phyloP scores from a whole-genome alignment of 2,797 vertebrate genomes.

The Falco berigora region DNA sequence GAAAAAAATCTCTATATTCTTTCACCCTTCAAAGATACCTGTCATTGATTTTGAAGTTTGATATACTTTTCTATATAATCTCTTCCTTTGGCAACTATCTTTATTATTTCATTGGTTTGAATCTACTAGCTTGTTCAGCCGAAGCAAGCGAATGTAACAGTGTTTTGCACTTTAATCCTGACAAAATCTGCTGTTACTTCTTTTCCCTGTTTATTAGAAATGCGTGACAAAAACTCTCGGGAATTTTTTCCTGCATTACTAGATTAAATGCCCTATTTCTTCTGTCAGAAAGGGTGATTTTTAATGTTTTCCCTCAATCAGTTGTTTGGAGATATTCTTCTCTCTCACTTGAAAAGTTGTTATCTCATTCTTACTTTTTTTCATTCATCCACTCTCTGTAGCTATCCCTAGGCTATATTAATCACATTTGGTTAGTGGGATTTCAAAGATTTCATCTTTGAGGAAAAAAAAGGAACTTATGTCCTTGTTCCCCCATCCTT shows the following conservation, averaged over 20 bases:
- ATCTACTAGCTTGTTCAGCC: neutral
- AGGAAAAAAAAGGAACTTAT: neutral
- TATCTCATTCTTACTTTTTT: neutral
- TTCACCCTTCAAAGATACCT: neutral
- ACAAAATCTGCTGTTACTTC: neutral
- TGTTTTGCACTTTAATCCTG: neutral
- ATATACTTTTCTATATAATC: neutral
- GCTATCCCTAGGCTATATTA: neutral
- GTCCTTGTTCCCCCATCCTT: neutral
- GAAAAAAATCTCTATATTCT: neutral
- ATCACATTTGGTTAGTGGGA: neutral
- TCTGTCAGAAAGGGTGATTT: neutral
- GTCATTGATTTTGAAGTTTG: neutral
- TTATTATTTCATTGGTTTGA: neutral
- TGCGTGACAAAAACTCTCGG: neutral
- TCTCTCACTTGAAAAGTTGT: neutral
- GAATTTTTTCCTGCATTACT: neutral
- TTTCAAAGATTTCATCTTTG: neutral
- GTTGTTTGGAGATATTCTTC: neutral
- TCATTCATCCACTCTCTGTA: neutral
- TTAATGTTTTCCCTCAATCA: neutral
- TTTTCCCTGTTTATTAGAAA: neutral
- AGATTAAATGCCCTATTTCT: neutral
- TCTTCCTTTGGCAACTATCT: neutral
- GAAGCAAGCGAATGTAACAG: neutral